Percentiles rank a stretch among this genome's conserved stretches.
Conservation (phyloP, 2,797 vertebrate genomes). For the Glyptemys insculpta region DNA sequence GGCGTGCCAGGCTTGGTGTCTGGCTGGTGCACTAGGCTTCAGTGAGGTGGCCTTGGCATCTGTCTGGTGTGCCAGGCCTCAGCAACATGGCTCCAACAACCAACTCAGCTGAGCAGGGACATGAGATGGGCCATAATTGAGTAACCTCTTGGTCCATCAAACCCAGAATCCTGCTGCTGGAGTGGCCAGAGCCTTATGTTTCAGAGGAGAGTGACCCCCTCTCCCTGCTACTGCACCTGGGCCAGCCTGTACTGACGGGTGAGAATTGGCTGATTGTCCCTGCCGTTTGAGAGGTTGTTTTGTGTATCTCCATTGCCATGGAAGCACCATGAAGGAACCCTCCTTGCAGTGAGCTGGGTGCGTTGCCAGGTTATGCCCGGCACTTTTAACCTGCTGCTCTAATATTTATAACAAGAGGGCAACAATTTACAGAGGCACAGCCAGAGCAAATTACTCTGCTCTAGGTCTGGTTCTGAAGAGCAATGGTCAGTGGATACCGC, state of each 20-base stretch:
- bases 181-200: background rate
- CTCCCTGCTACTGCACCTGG: background rate
- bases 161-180: background rate
- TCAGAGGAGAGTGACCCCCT: background rate
- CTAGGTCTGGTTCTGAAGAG: slow-evolving; percentile 58
- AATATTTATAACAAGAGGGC: slow-evolving; percentile 55
- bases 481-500: slow-evolving; percentile 35
- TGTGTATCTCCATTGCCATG: background rate
- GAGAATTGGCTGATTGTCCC: background rate
- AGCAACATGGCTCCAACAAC: background rate
- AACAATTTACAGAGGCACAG: slow-evolving; percentile 16
- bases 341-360: background rate
- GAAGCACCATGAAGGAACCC: background rate
- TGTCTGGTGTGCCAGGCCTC: background rate
- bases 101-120: background rate
- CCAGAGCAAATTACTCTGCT: slow-evolving; percentile 52
- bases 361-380: background rate
- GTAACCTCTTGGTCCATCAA: background rate
- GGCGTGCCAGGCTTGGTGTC: background rate
- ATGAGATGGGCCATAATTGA: background rate
- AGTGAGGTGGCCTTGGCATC: background rate
- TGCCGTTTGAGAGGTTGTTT: background rate
- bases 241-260: background rate
- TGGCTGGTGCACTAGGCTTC: no score
- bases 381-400: slow-evolving; percentile 44